A percentile compares a stretch with the other conserved stretches of the same genome.
Conservation (phyloP, 2,797 vertebrate genomes). For the Acanthopagrus latus region DNA sequence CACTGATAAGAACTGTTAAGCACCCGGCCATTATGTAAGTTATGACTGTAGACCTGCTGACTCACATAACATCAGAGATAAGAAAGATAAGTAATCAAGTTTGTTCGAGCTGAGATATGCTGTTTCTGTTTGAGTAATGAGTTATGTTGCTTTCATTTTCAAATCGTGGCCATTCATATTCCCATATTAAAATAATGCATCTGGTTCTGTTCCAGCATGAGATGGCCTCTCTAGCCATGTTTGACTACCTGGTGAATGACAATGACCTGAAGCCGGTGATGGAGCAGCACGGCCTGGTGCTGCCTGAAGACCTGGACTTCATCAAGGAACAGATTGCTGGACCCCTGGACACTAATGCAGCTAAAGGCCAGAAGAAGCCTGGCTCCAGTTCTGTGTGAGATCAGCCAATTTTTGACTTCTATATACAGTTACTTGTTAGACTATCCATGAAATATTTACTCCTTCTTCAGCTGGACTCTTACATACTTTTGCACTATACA, state of each 20-base stretch:
- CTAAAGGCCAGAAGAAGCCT: constrained; percentile 15
- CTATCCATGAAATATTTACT: too few species aligned
- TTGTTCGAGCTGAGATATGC: constrained; percentile 22
- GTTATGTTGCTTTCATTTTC: constrained; percentile 35
- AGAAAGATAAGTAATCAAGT: not conserved
- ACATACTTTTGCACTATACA: not conserved
- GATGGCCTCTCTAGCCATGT: constrained; percentile 91
- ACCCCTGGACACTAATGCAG: constrained; percentile 65
- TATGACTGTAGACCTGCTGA: constrained; percentile 14
- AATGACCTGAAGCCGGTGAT: constrained; percentile 87
- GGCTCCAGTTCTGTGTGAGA: constrained; percentile 25
- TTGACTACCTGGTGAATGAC: constrained; percentile 90
- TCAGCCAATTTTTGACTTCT: not conserved
- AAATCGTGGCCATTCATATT: not conserved
- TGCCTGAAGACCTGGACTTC: constrained; percentile 91
- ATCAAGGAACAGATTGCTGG: constrained; percentile 96
- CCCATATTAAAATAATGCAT: not conserved
- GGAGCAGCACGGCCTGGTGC: constrained; percentile 84
- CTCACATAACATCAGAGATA: constrained; percentile 25
- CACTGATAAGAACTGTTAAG: constrained; percentile 31
- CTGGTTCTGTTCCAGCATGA: constrained; percentile 88
- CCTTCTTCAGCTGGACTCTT: not conserved
- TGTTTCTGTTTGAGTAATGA: constrained; percentile 12
- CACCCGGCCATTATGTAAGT: constrained; percentile 13
- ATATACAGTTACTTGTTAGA: not conserved